Evolutionary conservation across 2,797 vertebrate species (phyloP).

Genomic region (Phrynocephalus vlangalii): DNA sequence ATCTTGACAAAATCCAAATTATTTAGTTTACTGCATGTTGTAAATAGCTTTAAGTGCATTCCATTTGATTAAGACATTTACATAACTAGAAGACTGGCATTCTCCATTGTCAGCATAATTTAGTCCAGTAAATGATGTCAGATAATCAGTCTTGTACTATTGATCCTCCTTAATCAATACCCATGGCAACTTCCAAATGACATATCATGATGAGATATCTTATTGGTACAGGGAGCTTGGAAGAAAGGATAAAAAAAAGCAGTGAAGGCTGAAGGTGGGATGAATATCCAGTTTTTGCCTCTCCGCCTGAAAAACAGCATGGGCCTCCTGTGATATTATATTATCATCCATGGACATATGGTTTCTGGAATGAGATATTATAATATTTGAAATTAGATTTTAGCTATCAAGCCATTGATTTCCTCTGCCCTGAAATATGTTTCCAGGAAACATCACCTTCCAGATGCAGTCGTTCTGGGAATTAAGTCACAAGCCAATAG

Average conservation of each 20-base stretch:
- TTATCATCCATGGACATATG: conserved; percentile 35
- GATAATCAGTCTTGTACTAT: neutral
- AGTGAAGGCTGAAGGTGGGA: neutral
- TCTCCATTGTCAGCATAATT: conserved; percentile 1
- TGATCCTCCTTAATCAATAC: neutral
- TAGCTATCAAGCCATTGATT: conserved; percentile 73
- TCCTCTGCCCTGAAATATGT: conserved; percentile 71
- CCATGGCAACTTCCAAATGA: neutral
- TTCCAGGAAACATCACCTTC: conserved; percentile 71
- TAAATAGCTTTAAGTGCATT: neutral
- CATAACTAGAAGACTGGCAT: conserved; percentile 2
- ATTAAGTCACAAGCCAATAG: conserved; percentile 65
- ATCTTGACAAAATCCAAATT: neutral
- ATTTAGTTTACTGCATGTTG: neutral
- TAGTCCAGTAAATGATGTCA: conserved; percentile 11
- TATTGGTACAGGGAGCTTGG: neutral
- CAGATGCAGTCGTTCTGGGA: conserved; percentile 71
- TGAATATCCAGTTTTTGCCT: conserved; percentile 23
- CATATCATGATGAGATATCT: neutral
- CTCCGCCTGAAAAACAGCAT: neutral
- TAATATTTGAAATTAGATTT: conserved; percentile 74
- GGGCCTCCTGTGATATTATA: neutral
- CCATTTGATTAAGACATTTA: neutral
- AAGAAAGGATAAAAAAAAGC: neutral
- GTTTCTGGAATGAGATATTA: conserved; percentile 52